Conservation (phyloP, 2,113 vertebrate species). For the Syrrhaptes paradoxus region DNA sequence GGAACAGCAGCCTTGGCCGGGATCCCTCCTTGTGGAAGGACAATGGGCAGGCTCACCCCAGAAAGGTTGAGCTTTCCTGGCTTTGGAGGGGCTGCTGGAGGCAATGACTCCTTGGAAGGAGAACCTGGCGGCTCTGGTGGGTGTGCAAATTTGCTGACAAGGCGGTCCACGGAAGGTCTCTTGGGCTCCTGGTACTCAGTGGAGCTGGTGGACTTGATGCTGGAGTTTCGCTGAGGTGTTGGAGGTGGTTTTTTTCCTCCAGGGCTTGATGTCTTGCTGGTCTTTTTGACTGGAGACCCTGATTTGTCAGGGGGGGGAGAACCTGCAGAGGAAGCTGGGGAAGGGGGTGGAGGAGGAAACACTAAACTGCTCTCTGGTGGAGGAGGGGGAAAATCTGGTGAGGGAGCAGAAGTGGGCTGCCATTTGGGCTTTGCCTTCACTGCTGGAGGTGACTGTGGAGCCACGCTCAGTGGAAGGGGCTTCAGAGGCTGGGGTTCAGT, state of each 20-base stretch:
- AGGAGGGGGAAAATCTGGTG: constrained; percentile 90
- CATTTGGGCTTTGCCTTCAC: constrained; percentile 95
- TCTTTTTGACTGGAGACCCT: constrained; percentile 81
- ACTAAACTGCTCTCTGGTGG: constrained; percentile 87
- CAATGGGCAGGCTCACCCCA: constrained; percentile 82
- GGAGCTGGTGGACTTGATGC: constrained; percentile 81
- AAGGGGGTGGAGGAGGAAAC: constrained; percentile 82
- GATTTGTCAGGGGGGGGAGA: constrained; percentile 78
- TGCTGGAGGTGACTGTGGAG: constrained; percentile 88
- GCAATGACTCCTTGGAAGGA: constrained; percentile 80
- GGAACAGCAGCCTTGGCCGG: constrained; percentile 1
- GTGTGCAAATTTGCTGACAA: constrained; percentile 89
- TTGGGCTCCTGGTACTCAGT: constrained; percentile 85
- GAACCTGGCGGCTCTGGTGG: constrained; percentile 75
- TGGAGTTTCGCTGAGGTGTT: constrained; percentile 91
- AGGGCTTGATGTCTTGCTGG: constrained; percentile 78
- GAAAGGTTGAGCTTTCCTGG: constrained; percentile 92
- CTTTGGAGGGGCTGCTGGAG: constrained; percentile 90
- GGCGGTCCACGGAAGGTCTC: constrained; percentile 85
- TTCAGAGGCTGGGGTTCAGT: constrained; percentile 69
- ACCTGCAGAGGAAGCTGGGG: constrained; percentile 77
- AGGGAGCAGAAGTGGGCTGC: constrained; percentile 83
- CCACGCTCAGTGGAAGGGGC: constrained; percentile 63
- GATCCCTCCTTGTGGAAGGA: constrained; percentile 77
- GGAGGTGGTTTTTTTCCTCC: constrained; percentile 90